phyloP scores from a whole-genome alignment of 2,888 invertebrate species.

The Tetragonisca angustula region DNA sequence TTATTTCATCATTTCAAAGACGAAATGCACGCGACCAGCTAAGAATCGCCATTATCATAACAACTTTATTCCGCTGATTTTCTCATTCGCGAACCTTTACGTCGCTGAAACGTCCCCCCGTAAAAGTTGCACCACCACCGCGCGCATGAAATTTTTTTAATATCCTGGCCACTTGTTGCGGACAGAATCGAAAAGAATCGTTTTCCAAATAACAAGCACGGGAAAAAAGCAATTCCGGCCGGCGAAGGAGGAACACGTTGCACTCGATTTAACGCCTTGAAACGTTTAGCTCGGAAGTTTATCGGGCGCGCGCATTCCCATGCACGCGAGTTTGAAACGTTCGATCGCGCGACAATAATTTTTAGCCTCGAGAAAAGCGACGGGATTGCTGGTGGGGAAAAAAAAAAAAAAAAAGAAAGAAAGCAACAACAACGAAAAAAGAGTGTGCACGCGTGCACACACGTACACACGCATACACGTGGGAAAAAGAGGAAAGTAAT shows the following conservation, averaged over 20 bases:
- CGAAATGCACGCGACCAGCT: neutral
- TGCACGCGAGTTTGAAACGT: neutral
- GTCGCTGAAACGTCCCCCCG: neutral
- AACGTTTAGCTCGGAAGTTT: conserved; percentile 6
- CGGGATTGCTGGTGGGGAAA: neutral
- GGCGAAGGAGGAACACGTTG: neutral
- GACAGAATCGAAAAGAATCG: neutral
- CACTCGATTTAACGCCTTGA: conserved; percentile 4
- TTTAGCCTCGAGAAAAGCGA: conserved; percentile 10
- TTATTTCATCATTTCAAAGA: neutral
- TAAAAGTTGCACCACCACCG: neutral
- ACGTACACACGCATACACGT: neutral
- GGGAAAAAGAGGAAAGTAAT: conserved; percentile 5
- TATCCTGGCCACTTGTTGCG: conserved; percentile 1
- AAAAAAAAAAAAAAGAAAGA: neutral
- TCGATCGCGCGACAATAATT: conserved; percentile 12
- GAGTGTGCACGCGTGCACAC: too few species aligned
- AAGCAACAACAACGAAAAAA: neutral
- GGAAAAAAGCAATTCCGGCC: neutral
- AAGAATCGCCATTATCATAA: neutral
- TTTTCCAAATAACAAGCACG: neutral
- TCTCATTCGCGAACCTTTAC: neutral
- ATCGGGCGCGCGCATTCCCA: neutral
- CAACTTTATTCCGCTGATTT: neutral
- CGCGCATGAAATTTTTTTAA: neutral